Base-by-base conservation (phyloP, 2,888 invertebrate genomes). In the Eulithis prunata region DNA sequence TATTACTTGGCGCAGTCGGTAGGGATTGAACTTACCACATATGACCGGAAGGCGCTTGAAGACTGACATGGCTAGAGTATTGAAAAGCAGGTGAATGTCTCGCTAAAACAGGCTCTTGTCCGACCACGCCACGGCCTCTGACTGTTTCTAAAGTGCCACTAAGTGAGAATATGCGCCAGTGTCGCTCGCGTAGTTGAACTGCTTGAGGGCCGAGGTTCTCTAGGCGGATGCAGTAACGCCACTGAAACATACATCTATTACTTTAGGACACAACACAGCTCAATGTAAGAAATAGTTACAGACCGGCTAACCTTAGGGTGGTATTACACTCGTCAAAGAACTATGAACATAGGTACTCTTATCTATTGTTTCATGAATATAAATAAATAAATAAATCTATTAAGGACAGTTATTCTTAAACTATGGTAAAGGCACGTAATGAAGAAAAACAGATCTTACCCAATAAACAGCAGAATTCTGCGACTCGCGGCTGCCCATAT, bases 41-140 rank as follows among this genome's bases (percentile, higher is more conserved):
- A 83, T 99, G 99, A 8, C 99, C 99, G 84, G 98, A 98, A 49
- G 99, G 98, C 64, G 99, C 98, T 93, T 99, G 99, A 74, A 99
- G 94, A 77, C 98, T 98, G 61, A 99, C 98, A 89, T 99, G 99
- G 87, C 98, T 98, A 87, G 98, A 98, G 89, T 99, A 99, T 91
- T 99, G 99, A 93, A 99, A 99, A 78, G 99, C 99, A 66, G 99
- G 99, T 76, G 97, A 93, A 69, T 95, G 94, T 68, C 96, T 95
- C 53, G 98, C 98, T 66, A 99, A 94, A 70, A 98, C 95, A 51
- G 99, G 99, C 92, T 99, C 99, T 94, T 99, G 98, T 0, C 99
- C 99, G n/a, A 99, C 98, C 57, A 99, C 99, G 51, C 98, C 99
- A 79, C 99, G 94, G 0, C 99, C 99, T 74, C 98, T 94, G 2